Evolutionary conservation across 2,797 vertebrate species (phyloP).

Genomic region (Enoplosus armatus): DNA sequence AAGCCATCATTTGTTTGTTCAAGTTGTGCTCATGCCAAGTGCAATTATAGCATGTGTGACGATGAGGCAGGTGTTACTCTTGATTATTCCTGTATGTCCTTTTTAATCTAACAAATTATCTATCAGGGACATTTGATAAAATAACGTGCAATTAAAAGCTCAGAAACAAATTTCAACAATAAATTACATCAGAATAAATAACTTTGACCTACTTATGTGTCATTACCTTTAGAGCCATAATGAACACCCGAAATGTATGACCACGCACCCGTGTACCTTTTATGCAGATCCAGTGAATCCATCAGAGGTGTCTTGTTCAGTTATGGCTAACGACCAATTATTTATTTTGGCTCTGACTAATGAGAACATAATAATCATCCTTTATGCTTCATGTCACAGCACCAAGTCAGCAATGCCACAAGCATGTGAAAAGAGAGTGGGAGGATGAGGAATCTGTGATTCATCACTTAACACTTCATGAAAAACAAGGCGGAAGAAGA

Average conservation of each 20-base stretch:
- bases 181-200: constrained; percentile 41
- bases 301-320: constrained; percentile 44
- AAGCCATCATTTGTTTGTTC: constrained; percentile 4
- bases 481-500: constrained; percentile 45
- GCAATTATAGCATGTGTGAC: constrained; percentile 9
- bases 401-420: constrained; percentile 61
- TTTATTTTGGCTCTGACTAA: constrained; percentile 67
- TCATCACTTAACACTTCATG: constrained; percentile 69
- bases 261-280: constrained; percentile 30
- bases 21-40: constrained; percentile 19
- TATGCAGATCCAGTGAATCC: constrained; percentile 41
- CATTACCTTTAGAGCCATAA: constrained; percentile 24
- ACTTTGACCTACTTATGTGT: constrained; percentile 39
- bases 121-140: neutral
- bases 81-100: neutral
- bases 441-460: constrained; percentile 67
- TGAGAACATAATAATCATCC: constrained; percentile 58
- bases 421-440: constrained; percentile 63
- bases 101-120: constrained; percentile 7
- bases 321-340: constrained; percentile 54
- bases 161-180: constrained; percentile 2
- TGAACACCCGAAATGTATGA: constrained; percentile 27
- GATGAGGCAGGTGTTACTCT: constrained; percentile 31
- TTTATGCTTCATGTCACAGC: constrained; percentile 63
- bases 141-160: neutral